These are phyloP conservation scores for Colistium nudipinnis DNA, from an alignment of 2,113 vertebrate species.

Conservation along the genomic window DNA sequence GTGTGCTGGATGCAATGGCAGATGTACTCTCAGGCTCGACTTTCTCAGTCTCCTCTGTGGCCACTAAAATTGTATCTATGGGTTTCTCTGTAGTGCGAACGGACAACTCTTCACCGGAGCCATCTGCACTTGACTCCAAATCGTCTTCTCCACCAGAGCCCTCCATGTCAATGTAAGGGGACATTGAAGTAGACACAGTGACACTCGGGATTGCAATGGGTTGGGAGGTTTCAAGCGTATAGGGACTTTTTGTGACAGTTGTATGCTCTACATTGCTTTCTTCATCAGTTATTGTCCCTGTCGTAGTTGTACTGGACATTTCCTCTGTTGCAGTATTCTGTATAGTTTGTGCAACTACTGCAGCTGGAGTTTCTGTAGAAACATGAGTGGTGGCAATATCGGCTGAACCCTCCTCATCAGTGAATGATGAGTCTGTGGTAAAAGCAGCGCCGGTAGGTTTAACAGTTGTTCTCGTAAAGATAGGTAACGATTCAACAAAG, in stretches of 20 bases:
- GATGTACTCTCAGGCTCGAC: conserved; percentile 32
- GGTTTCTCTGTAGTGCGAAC: conserved; percentile 36
- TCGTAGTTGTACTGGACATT: not conserved
- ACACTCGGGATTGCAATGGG: conserved; percentile 32
- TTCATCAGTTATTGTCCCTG: conserved; percentile 6
- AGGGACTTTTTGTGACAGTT: conserved; percentile 13
- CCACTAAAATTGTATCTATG: conserved; percentile 31
- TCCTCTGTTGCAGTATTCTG: not conserved
- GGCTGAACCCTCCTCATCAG: conserved; percentile 8
- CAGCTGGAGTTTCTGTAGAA: conserved; percentile 4
- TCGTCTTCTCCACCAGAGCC: conserved; percentile 50
- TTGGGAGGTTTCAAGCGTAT: conserved; percentile 12
- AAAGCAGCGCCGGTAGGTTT: not conserved
- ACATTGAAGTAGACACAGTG: conserved; percentile 18
- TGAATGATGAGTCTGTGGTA: not conserved
- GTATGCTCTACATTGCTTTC: not conserved
- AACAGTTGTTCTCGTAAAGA: conserved; percentile 3
- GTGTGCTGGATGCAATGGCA: conserved; percentile 16
- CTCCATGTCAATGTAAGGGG: conserved; percentile 51
- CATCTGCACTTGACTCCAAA: conserved; percentile 51
- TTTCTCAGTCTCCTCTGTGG: conserved; percentile 71
- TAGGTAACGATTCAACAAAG: conserved; percentile 17
- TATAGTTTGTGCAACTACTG: not conserved
- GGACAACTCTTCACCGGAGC: conserved; percentile 33
- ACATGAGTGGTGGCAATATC: not conserved